Conservation (phyloP, 2,113 vertebrate genomes). For the Dendropsophus ebraccatus region DNA sequence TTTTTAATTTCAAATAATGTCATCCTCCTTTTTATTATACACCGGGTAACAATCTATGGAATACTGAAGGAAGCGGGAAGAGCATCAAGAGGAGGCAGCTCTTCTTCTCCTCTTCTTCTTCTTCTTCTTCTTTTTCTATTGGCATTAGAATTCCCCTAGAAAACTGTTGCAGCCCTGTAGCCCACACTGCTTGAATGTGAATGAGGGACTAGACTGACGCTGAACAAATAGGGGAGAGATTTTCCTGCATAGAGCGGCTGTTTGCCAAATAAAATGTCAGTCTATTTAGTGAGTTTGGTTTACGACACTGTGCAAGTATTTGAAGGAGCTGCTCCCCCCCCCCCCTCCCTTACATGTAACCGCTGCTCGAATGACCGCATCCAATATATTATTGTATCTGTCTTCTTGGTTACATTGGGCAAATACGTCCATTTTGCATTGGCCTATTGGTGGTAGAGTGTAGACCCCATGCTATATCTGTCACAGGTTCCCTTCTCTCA, state of each 20-base stretch:
- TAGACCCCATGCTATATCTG: constrained; percentile 6
- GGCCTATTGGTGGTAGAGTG: too few species aligned
- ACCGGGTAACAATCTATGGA: not conserved
- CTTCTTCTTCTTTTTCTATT: not conserved
- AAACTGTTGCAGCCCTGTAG: constrained; percentile 61
- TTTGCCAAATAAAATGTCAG: constrained; percentile 70
- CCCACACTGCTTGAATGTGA: constrained; percentile 64
- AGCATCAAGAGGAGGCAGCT: not conserved
- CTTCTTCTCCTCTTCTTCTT: too few species aligned
- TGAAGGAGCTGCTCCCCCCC: too few species aligned
- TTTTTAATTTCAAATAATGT: not conserved
- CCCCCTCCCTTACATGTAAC: too few species aligned
- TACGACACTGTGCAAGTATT: too few species aligned
- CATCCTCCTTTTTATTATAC: not conserved
- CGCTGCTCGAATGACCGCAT: too few species aligned
- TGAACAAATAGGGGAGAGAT: constrained; percentile 24
- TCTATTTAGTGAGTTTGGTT: constrained; percentile 67
- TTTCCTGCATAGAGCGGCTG: constrained; percentile 33
- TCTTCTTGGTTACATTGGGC: constrained; percentile 5
- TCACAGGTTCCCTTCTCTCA: not conserved
- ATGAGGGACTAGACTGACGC: constrained; percentile 76
- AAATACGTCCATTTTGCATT: constrained; percentile 12
- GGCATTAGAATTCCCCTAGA: constrained; percentile 61
- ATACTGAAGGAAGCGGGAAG: not conserved
- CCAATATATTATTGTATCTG: too few species aligned